A percentile compares a stretch with the other conserved stretches of the same genome.
Conservation (phyloP, 1,140 invertebrate species). For the Drosophila melanogaster region Release_6_plus_ISO1_MT NT_033779.5:17460001-17460500, state of each 20-base stretch:
- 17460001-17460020: slow-evolving; percentile 40
- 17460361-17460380: slow-evolving; percentile 84
- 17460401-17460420: slow-evolving; percentile 70
- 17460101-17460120: slow-evolving; percentile 83
- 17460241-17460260: slow-evolving; percentile 18
- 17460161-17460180: slow-evolving; percentile 31
- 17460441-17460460: slow-evolving; percentile 53
- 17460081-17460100: slow-evolving; percentile 67
- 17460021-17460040: slow-evolving; percentile 50
- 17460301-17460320: slow-evolving; percentile 63
- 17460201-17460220: slow-evolving; percentile 57
- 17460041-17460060: slow-evolving; percentile 54
- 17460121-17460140: slow-evolving; percentile 84
- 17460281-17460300: slow-evolving; percentile 49
- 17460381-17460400: slow-evolving; percentile 80
- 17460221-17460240: slow-evolving; percentile 67
- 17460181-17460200: slow-evolving; percentile 31
- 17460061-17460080: slow-evolving; percentile 74
- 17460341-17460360: slow-evolving; percentile 61
- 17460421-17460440: slow-evolving; percentile 55
- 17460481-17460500: slow-evolving; percentile 49
- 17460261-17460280: slow-evolving; percentile 72
- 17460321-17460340: slow-evolving; percentile 36
- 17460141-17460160: slow-evolving; percentile 67
- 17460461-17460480: slow-evolving; percentile 49